Evolutionary conservation across 2,888 invertebrate species (phyloP).

Genomic region (Odontocerum albicorne): DNA sequence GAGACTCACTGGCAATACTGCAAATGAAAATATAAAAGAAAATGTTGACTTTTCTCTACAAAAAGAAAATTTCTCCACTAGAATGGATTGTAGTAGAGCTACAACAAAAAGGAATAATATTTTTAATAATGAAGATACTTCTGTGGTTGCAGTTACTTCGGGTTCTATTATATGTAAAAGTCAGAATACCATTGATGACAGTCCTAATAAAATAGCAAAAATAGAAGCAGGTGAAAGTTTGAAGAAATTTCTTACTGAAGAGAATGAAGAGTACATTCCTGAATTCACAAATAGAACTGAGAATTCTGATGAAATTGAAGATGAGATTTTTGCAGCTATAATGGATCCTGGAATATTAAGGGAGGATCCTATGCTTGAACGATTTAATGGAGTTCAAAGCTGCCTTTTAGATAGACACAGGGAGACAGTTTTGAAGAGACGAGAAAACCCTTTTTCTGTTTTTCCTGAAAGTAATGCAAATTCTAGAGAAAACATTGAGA

Average conservation of each 20-base stretch:
- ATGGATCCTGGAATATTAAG: conserved; percentile 20
- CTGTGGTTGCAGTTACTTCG: too few species aligned
- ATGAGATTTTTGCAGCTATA: conserved; percentile 23
- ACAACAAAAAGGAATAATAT: too few species aligned
- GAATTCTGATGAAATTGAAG: conserved; percentile 17
- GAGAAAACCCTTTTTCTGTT: not conserved
- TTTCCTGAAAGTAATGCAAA: not conserved
- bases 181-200: too few species aligned
- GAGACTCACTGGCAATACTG: not conserved
- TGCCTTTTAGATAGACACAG: conserved; percentile 17
- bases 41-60: too few species aligned
- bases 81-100: too few species aligned
- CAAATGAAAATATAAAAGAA: too few species aligned
- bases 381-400: conserved; percentile 17
- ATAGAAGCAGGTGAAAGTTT: too few species aligned
- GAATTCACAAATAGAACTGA: not conserved
- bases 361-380: conserved; percentile 21
- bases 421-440: not conserved
- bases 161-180: too few species aligned
- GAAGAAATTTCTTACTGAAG: too few species aligned
- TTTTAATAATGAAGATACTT: too few species aligned
- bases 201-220: too few species aligned
- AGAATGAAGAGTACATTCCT: not conserved
- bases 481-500: not conserved
- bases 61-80: too few species aligned